Percentiles rank a stretch among this genome's conserved stretches.
Evolutionary conservation across 1,140 invertebrate species (phyloP).

Genomic region (Cylas formicarius): DNA sequence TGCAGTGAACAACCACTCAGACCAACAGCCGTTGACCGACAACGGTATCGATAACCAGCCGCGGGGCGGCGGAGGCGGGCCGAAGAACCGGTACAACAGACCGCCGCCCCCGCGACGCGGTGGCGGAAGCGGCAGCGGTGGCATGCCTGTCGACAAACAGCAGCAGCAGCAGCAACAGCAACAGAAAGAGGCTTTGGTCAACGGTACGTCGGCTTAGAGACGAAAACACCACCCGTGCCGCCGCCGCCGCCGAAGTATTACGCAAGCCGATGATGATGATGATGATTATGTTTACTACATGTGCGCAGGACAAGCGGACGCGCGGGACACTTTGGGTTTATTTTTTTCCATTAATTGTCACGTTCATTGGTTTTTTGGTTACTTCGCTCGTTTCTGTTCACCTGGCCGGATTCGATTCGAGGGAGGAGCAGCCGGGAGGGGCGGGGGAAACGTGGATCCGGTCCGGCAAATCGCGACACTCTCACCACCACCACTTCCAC

Average conservation of each 20-base stretch:
- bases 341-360: no score
- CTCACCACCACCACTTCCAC: constrained; percentile 1
- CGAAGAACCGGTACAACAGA: constrained; percentile 43
- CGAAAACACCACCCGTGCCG: background rate
- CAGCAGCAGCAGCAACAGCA: constrained; percentile 41
- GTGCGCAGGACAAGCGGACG: constrained; percentile 15
- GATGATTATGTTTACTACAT: constrained; percentile 12
- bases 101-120: constrained; percentile 40
- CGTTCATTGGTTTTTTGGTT: constrained; percentile 29
- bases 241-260: constrained; percentile 22
- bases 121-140: background rate
- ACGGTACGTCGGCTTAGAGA: constrained; percentile 46
- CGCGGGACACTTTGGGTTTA: constrained; percentile 19
- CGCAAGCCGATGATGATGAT: constrained; percentile 6
- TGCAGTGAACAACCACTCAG: constrained; percentile 22
- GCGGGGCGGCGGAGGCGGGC: constrained; percentile 37
- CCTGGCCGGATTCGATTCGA: background rate
- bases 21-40: constrained; percentile 19
- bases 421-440: background rate
- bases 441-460: background rate
- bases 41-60: constrained; percentile 24
- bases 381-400: constrained; percentile 17
- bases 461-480: background rate
- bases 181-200: constrained; percentile 54
- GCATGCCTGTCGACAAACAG: no score